Evolutionary conservation across 2,113 vertebrate genomes (phyloP), one percentile per base, ranked within the genome.

Genomic region (Serinus canaria): DNA sequence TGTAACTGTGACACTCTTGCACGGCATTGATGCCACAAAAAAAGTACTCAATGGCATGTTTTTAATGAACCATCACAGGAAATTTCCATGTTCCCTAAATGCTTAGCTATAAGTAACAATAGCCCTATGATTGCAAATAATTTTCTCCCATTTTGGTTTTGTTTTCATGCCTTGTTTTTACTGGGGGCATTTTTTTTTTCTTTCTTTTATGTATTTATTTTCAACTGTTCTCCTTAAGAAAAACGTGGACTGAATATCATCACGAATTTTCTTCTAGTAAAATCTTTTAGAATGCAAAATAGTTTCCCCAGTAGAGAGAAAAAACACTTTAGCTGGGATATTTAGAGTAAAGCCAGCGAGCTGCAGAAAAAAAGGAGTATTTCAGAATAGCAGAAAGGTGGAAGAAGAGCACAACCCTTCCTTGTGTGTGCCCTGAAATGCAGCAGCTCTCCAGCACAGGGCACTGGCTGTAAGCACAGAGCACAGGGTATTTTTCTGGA

Each of bases 101-200:
- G 79, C 90, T 46, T 74, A 83, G 86, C 92, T 89, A 43, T 49
- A 18, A 59, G 79, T 64, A 84, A 72, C 69, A 92, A 93, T 49
- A 49, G 74, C 81, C 64, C 77, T 70, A 37, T 90, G 89, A 87
- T 73, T 81, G 73, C 77, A 88, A 86, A 89, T 52, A 28, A 44
- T 76, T 83, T 95, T 89, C 75, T 80, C 85, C 75, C 59, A 53
- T 89, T 96, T 90, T 87, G 31, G 80, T 90, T 91, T 89, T 96
- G 74, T 94, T 92, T 92, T 64, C 80, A 52, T 20, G 52, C 55
- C 76, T 95, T 77, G 72, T 95, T 94, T 94, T 96, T 64, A 90
- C 86, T 62, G 59, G 90, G 64, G 88, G 73, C 44, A 33, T 44
- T 72, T 76, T 60, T 70, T 25, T 41, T 70, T 21, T 22, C 56